Base-by-base conservation (phyloP, 2,797 vertebrate genomes). In the Falco columbarius region DNA sequence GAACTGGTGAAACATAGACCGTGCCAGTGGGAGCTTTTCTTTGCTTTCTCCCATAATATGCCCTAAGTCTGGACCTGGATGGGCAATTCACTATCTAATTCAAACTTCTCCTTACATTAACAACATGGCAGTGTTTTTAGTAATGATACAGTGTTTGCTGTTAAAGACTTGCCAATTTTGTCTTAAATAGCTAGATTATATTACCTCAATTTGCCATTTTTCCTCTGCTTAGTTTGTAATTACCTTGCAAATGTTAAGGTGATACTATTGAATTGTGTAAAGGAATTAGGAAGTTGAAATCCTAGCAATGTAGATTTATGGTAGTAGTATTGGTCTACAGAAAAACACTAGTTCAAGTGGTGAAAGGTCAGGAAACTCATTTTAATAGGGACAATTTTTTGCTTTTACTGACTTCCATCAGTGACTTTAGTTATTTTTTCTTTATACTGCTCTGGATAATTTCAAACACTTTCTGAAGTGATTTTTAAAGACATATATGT, bases 161-260 rank as follows among this genome's bases (percentile, higher is more conserved):
- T 92, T 94, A 80, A 94, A 92, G 81, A 74, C 77, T 94, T 95
- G 56, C 74, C 86, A 95, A n/a, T 95, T 96, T 95, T 93, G 77
- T 81, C 77, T 77, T 94, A 92, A 96, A 79, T 92, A 92, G 91
- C 76, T 85, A 82, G 58, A 71, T 76, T 94, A 34, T 90, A 90
- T 92, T 95, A 67, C 95, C 63, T 93, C 74, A 82, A 71, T 93
- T 95, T 96, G 94, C 89, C 67, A 68, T 93, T 65, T 92, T 93
- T 77, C 86, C 83, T 90, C 88, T 89, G 83, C 95, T 97, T 95
- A 97, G 56, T 71, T 92, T 92, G 94, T 86, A 94, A 96, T 93
- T 95, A 76, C 67, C 72, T 93, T 82, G 77, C 65, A 91, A 95
- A 76, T 74, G 75, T 89, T 91, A 72, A 89, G 72, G 87, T 93